Evolutionary conservation across 1,140 invertebrate species (phyloP).

Genomic region (Pseudobourletiella spinata): DNA sequence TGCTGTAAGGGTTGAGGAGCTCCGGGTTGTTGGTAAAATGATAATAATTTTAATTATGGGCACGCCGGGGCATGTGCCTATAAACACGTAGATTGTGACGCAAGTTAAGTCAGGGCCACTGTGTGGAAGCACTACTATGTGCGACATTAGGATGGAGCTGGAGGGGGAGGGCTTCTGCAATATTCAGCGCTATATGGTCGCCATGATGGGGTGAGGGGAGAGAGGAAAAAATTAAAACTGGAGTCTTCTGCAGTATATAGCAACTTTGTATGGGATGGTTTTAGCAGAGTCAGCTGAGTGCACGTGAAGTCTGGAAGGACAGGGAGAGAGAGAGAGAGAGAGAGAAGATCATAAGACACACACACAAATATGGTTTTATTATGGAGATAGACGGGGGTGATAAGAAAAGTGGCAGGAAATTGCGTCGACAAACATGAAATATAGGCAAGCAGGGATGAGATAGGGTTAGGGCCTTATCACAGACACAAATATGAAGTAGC

Average conservation of each 20-base stretch:
- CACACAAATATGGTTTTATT: constrained; percentile 24
- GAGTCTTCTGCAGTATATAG: background rate
- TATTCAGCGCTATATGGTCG: no score
- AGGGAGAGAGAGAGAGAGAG: background rate
- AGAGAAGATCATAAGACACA: background rate
- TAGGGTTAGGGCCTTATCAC: constrained; percentile 13
- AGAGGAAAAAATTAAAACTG: background rate
- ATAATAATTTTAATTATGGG: no score
- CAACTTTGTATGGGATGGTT: background rate
- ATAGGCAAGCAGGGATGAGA: constrained; percentile 14
- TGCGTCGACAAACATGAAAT: constrained; percentile 24
- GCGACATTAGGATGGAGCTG: no score
- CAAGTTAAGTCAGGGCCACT: no score
- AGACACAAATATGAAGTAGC: background rate
- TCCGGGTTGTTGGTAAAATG: no score
- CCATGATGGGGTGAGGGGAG: background rate
- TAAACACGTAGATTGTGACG: no score
- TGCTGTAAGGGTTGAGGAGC: no score
- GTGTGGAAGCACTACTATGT: no score
- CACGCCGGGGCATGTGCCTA: no score
- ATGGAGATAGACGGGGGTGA: constrained; percentile 19
- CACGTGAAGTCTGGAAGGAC: background rate
- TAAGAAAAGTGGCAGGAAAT: constrained; percentile 23
- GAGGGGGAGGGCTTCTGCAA: no score
- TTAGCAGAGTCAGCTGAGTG: background rate